Percentiles rank a stretch among this genome's conserved stretches.
Conservation (phyloP, 2,797 vertebrate species). For the Peromyscus nudipes region DNA sequence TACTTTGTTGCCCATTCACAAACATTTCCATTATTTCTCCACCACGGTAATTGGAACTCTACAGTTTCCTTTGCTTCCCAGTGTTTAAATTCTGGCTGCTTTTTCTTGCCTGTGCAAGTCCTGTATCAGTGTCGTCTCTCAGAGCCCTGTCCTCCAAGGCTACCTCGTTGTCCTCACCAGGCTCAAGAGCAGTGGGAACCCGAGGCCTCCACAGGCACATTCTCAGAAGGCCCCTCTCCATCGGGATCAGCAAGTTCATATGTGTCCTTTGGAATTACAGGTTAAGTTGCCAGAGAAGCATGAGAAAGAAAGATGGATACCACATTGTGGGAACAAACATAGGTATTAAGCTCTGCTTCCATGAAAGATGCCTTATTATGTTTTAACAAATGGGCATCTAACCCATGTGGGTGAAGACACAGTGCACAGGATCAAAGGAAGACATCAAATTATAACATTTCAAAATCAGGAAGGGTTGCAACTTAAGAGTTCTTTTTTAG, state of each 20-base stretch:
- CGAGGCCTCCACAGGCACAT: background rate
- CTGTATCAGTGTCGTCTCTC: background rate
- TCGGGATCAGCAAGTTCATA: background rate
- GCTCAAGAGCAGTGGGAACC: background rate
- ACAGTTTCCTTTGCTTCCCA: background rate
- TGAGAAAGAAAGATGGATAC: background rate
- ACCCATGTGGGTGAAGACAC: constrained; percentile 26
- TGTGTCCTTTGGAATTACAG: background rate
- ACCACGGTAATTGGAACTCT: background rate
- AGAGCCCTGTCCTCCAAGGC: background rate
- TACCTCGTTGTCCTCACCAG: background rate
- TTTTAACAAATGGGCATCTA: constrained; percentile 18
- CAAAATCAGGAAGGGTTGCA: constrained; percentile 1
- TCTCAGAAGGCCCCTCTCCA: background rate
- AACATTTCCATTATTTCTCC: background rate
- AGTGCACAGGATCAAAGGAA: constrained; percentile 30
- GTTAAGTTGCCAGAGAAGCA: background rate
- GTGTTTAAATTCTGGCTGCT: background rate
- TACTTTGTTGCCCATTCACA: background rate
- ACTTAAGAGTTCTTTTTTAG: constrained; percentile 30
- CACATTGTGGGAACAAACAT: background rate
- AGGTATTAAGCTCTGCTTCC: background rate
- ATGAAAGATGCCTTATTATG: background rate
- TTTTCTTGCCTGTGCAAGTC: background rate
- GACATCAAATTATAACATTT: constrained; percentile 43